Evolutionary conservation across 1,140 invertebrate genomes (phyloP).

Genomic region (Drosophila gunungcola): DNA sequence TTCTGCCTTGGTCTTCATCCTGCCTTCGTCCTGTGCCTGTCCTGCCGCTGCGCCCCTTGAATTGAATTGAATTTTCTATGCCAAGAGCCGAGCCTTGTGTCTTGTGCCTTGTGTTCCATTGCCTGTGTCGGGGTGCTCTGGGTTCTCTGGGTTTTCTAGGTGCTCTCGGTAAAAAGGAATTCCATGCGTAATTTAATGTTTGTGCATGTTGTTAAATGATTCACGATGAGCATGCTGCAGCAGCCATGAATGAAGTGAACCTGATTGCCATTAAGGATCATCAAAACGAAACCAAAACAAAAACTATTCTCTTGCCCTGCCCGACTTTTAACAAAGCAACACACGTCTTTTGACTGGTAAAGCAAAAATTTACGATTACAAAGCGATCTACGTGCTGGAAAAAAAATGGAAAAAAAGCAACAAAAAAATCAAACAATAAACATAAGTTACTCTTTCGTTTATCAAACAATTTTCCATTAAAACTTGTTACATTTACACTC

Average conservation of each 20-base stretch:
- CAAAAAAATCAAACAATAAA: not conserved
- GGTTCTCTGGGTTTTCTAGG: not conserved
- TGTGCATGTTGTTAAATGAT: slow-evolving; percentile 73
- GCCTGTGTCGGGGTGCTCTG: slow-evolving; percentile 1
- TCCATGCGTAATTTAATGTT: slow-evolving; percentile 72
- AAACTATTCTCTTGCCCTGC: not conserved
- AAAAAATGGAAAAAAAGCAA: not conserved
- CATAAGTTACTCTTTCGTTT: no score
- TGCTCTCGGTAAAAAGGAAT: slow-evolving; percentile 47
- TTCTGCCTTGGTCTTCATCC: slow-evolving; percentile 16
- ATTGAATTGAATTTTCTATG: slow-evolving; percentile 76
- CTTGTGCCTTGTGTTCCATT: slow-evolving; percentile 3
- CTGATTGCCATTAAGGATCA: slow-evolving; percentile 28
- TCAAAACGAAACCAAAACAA: slow-evolving; percentile 4
- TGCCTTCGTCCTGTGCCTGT: slow-evolving; percentile 4
- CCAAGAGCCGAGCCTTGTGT: slow-evolving; percentile 38
- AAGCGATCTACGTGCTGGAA: not conserved
- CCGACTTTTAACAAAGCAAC: not conserved
- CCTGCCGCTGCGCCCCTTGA: slow-evolving; percentile 23
- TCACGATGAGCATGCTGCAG: slow-evolving; percentile 42
- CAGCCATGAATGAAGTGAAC: slow-evolving; percentile 26
- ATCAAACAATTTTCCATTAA: not conserved
- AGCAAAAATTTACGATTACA: no score
- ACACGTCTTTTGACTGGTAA: no score
- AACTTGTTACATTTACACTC: not conserved